A percentile compares a stretch with the other conserved stretches of the same genome.
phyloP scores from a whole-genome alignment of 2,888 invertebrate genomes.

The Noctua comes region DNA sequence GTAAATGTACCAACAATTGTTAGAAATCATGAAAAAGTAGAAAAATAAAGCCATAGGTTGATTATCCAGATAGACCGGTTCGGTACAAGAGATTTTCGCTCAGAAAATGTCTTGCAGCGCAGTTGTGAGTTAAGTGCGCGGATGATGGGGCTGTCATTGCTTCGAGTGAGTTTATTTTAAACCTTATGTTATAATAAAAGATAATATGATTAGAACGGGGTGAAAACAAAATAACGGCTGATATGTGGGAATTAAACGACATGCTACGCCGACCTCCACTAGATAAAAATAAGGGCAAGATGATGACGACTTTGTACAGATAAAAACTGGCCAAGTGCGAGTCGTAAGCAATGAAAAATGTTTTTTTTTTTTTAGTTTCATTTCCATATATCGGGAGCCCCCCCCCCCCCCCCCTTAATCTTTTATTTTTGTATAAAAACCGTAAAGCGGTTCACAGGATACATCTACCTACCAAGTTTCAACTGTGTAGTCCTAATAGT shows the following conservation, averaged over 20 bases:
- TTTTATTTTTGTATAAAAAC: too few species aligned
- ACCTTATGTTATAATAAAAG: not conserved
- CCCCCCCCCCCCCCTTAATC: too few species aligned
- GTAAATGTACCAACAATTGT: constrained; percentile 53
- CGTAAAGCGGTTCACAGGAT: too few species aligned
- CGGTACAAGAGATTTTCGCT: constrained; percentile 69
- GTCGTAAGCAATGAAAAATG: too few species aligned
- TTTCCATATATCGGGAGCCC: too few species aligned
- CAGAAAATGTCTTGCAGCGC: constrained; percentile 55
- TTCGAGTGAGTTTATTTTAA: constrained; percentile 76
- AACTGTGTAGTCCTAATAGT: too few species aligned
- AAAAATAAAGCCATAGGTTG: constrained; percentile 52
- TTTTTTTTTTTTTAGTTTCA: too few species aligned
- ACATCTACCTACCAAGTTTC: too few species aligned
- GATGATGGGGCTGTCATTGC: constrained; percentile 80
- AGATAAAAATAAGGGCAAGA: not conserved
- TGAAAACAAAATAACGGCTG: not conserved
- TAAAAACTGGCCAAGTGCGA: too few species aligned
- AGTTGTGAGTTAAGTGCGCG: constrained; percentile 66
- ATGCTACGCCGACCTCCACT: not conserved
- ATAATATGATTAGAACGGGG: not conserved
- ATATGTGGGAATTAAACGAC: not conserved
- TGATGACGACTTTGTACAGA: not conserved
- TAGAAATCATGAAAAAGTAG: constrained; percentile 40
- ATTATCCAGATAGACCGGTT: constrained; percentile 78